Evolutionary conservation across 2,797 vertebrate species (phyloP).

Genomic region (Acipenser oxyrinchus): DNA sequence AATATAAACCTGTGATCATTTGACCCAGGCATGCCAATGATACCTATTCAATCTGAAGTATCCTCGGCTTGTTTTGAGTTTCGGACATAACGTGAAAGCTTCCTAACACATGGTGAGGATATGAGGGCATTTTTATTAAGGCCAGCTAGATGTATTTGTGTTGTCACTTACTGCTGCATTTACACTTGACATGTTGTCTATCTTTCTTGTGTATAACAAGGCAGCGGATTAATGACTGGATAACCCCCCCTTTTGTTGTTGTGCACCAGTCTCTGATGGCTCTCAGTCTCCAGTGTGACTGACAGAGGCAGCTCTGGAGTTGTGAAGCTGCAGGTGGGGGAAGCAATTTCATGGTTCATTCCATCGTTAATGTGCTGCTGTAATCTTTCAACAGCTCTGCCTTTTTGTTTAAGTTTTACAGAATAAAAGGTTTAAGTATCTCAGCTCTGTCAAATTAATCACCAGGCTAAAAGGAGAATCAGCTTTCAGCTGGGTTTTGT

Average conservation of each 20-base stretch:
- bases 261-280: conserved; percentile 42
- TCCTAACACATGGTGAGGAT: too few species aligned
- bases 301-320: conserved; percentile 36
- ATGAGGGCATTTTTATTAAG: too few species aligned
- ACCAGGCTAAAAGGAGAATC: conserved; percentile 40
- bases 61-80: too few species aligned
- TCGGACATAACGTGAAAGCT: too few species aligned
- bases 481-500: conserved; percentile 25
- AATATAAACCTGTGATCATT: conserved; percentile 30
- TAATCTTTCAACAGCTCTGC: conserved; percentile 62
- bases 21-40: conserved; percentile 25
- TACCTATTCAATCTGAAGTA: too few species aligned
- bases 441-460: conserved; percentile 62
- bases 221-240: too few species aligned
- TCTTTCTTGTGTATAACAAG: too few species aligned
- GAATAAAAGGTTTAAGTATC: conserved; percentile 62
- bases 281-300: conserved; percentile 11
- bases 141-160: too few species aligned
- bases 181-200: too few species aligned
- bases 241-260: conserved; percentile 31
- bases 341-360: conserved; percentile 73
- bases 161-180: too few species aligned
- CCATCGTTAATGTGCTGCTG: conserved; percentile 31
- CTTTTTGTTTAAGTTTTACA: conserved; percentile 64
- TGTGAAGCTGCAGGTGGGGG: conserved; percentile 58